These are phyloP conservation scores for Julus scandinavius DNA, from an alignment of 2,888 invertebrate species.

Conservation along the genomic window DNA sequence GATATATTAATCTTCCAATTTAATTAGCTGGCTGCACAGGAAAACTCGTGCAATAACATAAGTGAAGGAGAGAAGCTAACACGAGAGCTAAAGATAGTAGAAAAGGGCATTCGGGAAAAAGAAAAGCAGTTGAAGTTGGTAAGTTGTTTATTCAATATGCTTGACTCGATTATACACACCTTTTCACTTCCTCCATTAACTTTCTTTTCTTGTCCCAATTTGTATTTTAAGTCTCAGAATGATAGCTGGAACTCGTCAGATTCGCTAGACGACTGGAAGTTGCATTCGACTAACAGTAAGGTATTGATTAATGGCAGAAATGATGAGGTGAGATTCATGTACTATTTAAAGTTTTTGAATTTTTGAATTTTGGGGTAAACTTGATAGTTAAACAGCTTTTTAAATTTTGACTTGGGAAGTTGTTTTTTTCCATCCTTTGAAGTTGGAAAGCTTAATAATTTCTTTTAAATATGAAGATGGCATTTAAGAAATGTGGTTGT, in stretches of 20 bases:
- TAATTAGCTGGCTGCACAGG: conserved; percentile 48
- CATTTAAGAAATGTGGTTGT: no score
- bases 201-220: conserved; percentile 11
- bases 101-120: conserved; percentile 73
- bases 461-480: no score
- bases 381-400: no score
- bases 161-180: no score
- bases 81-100: conserved; percentile 73
- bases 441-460: no score
- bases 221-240: conserved; percentile 15
- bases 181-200: background rate
- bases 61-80: conserved; percentile 72
- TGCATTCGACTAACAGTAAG: conserved; percentile 1
- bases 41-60: conserved; percentile 61
- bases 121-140: conserved; percentile 70
- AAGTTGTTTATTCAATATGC: background rate
- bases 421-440: no score
- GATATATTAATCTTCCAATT: no score
- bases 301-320: conserved; percentile 49
- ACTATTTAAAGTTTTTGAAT: no score
- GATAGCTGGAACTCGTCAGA: conserved; percentile 34
- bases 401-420: no score
- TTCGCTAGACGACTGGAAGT: conserved; percentile 31
- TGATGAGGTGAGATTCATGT: conserved; percentile 49
- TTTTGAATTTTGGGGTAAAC: no score